Evolutionary conservation across 2,888 invertebrate species (phyloP).

Genomic region (Drosophila differens): DNA sequence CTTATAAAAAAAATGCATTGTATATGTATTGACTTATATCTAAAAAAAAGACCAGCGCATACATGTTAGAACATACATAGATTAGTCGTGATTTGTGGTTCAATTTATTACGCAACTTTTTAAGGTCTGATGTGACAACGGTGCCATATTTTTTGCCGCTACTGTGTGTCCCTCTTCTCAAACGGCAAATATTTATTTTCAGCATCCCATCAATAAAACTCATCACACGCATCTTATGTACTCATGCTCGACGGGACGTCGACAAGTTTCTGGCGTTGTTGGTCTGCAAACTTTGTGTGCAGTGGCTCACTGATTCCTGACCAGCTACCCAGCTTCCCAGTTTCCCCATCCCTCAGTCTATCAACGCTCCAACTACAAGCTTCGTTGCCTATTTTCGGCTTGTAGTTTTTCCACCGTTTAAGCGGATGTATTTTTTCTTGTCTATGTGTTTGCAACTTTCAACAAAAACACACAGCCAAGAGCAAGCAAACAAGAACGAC

Average conservation of each 20-base stretch:
- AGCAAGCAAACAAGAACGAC: neutral
- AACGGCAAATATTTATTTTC: neutral
- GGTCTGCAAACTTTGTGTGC: slow-evolving; percentile 46
- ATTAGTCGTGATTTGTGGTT: neutral
- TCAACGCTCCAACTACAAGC: neutral
- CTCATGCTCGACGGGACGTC: slow-evolving; percentile 31
- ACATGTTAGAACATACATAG: neutral
- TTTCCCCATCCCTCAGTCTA: neutral
- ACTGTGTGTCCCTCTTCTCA: neutral
- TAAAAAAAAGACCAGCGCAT: neutral
- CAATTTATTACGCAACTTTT: neutral
- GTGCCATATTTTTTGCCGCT: slow-evolving; percentile 2
- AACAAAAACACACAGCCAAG: neutral
- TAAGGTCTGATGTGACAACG: neutral
- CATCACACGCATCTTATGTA: slow-evolving; percentile 50
- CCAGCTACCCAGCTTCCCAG: neutral
- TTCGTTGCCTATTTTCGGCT: slow-evolving; percentile 9
- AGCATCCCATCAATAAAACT: slow-evolving; percentile 70
- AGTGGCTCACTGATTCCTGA: slow-evolving; percentile 5
- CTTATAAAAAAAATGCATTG: neutral
- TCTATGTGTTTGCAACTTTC: slow-evolving; percentile 44
- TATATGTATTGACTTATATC: neutral
- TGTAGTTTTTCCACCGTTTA: slow-evolving; percentile 46
- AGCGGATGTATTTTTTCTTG: slow-evolving; percentile 47
- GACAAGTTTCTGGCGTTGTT: slow-evolving; percentile 38